Percentiles rank a stretch among this genome's conserved stretches.
Conservation (phyloP, 2,797 vertebrate species). For the Rhynchotus rufescens region DNA sequence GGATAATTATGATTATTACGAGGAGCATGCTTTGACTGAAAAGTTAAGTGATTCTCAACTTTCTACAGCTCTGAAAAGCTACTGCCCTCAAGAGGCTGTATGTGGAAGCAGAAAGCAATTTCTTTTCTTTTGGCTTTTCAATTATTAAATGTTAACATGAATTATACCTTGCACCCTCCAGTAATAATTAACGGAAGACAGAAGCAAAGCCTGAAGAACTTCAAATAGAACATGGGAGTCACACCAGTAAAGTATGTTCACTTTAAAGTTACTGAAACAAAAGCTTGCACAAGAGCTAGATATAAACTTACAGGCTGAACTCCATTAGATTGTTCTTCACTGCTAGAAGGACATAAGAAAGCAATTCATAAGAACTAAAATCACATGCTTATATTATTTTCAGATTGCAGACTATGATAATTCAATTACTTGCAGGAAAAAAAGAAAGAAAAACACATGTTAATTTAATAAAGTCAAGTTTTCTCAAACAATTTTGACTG, state of each 20-base stretch:
- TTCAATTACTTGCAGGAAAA: neutral
- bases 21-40: constrained; percentile 48
- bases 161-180: neutral
- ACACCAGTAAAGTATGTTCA: neutral
- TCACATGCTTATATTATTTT: neutral
- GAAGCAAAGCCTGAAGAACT: neutral
- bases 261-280: neutral
- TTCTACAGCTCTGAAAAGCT: constrained; percentile 3
- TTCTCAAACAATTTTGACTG: neutral
- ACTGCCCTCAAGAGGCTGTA: constrained; percentile 68
- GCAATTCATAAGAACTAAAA: neutral
- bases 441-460: accelerated
- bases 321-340: neutral
- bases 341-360: neutral
- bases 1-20: constrained; percentile 65
- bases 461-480: neutral
- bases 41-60: neutral
- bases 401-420: neutral
- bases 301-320: neutral
- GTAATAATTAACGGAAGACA: neutral
- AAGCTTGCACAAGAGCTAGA: neutral
- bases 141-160: neutral
- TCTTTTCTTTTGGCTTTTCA: neutral
- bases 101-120: neutral
- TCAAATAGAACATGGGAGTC: neutral